A percentile compares a stretch with the other conserved stretches of the same genome.
phyloP scores from a whole-genome alignment of 1,140 invertebrate genomes.

The Halictus rubicundus region DNA sequence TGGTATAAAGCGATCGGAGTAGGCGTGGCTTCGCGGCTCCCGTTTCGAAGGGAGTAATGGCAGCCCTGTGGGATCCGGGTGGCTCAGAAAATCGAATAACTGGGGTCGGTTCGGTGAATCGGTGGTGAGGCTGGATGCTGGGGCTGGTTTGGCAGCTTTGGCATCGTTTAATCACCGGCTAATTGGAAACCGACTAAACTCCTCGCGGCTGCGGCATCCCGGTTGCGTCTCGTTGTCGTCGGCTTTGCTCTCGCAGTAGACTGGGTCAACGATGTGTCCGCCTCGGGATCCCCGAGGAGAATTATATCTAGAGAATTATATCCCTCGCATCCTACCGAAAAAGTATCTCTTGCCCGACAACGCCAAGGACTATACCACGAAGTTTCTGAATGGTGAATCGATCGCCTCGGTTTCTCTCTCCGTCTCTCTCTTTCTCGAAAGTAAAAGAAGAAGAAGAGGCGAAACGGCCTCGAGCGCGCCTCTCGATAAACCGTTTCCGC shows the following conservation, averaged over 20 bases:
- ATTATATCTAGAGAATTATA: too few relatives aligned
- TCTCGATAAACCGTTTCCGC: not conserved
- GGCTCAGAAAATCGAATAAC: not conserved
- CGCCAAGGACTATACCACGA: too few relatives aligned
- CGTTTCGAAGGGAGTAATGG: too few relatives aligned
- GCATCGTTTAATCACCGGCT: constrained; percentile 4
- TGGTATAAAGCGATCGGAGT: too few relatives aligned
- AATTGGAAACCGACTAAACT: constrained; percentile 17
- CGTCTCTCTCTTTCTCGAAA: too few relatives aligned
- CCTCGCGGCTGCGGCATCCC: not conserved
- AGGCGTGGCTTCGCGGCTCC: too few relatives aligned
- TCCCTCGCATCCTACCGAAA: too few relatives aligned
- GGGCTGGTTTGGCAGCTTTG: not conserved
- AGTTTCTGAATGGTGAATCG: too few relatives aligned
- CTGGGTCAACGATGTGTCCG: not conserved
- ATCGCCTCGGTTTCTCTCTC: too few relatives aligned
- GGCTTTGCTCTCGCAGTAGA: not conserved
- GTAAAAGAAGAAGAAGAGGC: too few relatives aligned
- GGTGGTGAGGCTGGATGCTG: not conserved
- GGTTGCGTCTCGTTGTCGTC: not conserved
- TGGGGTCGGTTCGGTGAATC: not conserved
- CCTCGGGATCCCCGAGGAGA: not conserved
- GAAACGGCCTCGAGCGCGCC: not conserved
- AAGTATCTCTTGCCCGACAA: too few relatives aligned
- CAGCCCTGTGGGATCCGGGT: not conserved